Evolutionary conservation across 1,140 invertebrate genomes (phyloP).

Genomic region (Ruditapes philippinarum): DNA sequence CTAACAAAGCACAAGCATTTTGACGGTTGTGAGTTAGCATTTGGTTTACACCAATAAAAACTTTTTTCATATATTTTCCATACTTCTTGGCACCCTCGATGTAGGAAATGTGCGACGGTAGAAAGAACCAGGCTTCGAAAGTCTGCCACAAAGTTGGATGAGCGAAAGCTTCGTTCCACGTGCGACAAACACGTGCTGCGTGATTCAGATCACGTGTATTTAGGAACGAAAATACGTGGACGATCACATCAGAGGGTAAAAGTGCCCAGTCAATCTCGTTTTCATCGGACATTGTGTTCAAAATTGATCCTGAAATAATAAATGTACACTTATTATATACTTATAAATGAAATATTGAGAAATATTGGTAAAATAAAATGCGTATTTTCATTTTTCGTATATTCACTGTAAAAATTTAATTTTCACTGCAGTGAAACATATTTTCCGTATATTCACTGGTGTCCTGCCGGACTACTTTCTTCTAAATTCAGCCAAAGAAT

Average conservation of each 20-base stretch:
- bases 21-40: conserved; percentile 54
- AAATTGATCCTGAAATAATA: no score
- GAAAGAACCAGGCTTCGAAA: conserved; percentile 63
- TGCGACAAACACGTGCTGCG: conserved; percentile 63
- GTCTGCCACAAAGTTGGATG: conserved; percentile 68
- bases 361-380: no score
- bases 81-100: conserved; percentile 58
- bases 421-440: no score
- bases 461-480: no score
- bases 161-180: conserved; percentile 68
- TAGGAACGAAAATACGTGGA: conserved; percentile 70
- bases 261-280: conserved; percentile 59
- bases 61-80: conserved; percentile 64
- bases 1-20: conserved; percentile 69
- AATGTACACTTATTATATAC: no score
- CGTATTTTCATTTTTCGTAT: no score
- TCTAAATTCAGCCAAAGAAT: no score
- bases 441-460: no score
- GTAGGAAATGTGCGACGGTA: conserved; percentile 9
- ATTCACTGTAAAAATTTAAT: no score
- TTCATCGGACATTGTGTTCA: not conserved
- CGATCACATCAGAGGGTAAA: conserved; percentile 69
- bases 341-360: no score
- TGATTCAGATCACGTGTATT: conserved; percentile 58
- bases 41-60: conserved; percentile 54